Base-by-base conservation (phyloP, 2,888 invertebrate genomes). In the Endomychus coccineus region DNA sequence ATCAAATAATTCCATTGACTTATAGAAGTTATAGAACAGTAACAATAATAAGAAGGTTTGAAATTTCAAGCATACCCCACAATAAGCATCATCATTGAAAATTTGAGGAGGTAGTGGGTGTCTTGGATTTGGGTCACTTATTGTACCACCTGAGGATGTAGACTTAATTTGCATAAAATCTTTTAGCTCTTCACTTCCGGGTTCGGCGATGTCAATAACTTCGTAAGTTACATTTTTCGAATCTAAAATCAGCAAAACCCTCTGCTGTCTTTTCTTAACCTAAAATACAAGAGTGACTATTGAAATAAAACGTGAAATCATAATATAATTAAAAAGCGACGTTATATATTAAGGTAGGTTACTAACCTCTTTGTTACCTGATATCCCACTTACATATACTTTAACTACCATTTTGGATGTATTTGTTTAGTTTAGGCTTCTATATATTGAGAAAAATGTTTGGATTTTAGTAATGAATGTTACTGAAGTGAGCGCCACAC, bases 181-280 rank as follows among this genome's bases (percentile, higher is more conserved):
- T 67, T 90, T 88, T 50, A 87, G 84, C 40, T 77, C 70, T 65
- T 92, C 92, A 61, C 80, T 82, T 33, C 86, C 89, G 11, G 95
- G 92, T 64, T 94, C 94, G 31, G 95, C 86, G 58, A 97, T 94
- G 68, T 97, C 97, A 58, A 97, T 82, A 42, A 80, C 73, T 64
- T 89, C 84, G 67, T 91, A 94, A 54, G 83, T 78, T 52, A 97
- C 83, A 66, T 75, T 80, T 73, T 90, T 87, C 51, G 92, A 88
- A 59, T 94, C 91, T 56, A 97, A 70, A 59, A 94, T 88, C 83
- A 95, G 88, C 54, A 87, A 68, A 37, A 96, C 90, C 47, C 92
- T 78, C 64, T 92, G 91, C 66, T 96, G 95, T 53, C 91, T 78
- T 68, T 95, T 96, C 69, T 92, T 92, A 48, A 96, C 89, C 96